Conservation (phyloP, 2,888 invertebrate genomes). For the Bombylius discolor region DNA sequence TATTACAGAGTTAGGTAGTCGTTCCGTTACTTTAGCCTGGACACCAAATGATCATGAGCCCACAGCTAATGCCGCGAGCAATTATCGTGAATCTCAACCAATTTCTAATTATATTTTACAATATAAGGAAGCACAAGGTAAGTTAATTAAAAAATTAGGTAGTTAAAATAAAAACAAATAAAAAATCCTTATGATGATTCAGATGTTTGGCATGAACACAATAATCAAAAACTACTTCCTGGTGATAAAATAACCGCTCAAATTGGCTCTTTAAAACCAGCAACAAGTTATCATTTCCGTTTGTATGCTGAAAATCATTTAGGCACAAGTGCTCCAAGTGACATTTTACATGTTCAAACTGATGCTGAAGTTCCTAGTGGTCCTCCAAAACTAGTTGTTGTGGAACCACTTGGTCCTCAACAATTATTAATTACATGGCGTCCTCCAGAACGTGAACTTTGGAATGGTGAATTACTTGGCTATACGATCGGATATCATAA, state of each 20-base stretch:
- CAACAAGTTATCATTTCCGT: conserved; percentile 46
- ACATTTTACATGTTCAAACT: conserved; percentile 42
- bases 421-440: conserved; percentile 64
- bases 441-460: conserved; percentile 54
- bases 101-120: conserved; percentile 46
- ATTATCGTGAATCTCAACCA: conserved; percentile 37
- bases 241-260: conserved; percentile 42
- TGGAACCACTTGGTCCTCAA: conserved; percentile 54
- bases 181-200: background rate
- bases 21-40: conserved; percentile 45
- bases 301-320: conserved; percentile 49
- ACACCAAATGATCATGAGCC: conserved; percentile 38
- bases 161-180: background rate
- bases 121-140: conserved; percentile 45
- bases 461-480: conserved; percentile 64
- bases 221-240: conserved; percentile 42
- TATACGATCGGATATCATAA: conserved; percentile 48
- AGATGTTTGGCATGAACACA: conserved; percentile 47
- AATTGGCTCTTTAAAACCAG: conserved; percentile 43
- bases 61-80: conserved; percentile 7
- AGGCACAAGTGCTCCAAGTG: conserved; percentile 46
- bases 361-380: conserved; percentile 55
- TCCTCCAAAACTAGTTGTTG: conserved; percentile 52
- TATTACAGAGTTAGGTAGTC: conserved; percentile 42
- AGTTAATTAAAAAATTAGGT: conserved; percentile 9